These are phyloP conservation scores for Strigamia maritima DNA, from an alignment of 2,888 invertebrate species.

Conservation along the genomic window DNA sequence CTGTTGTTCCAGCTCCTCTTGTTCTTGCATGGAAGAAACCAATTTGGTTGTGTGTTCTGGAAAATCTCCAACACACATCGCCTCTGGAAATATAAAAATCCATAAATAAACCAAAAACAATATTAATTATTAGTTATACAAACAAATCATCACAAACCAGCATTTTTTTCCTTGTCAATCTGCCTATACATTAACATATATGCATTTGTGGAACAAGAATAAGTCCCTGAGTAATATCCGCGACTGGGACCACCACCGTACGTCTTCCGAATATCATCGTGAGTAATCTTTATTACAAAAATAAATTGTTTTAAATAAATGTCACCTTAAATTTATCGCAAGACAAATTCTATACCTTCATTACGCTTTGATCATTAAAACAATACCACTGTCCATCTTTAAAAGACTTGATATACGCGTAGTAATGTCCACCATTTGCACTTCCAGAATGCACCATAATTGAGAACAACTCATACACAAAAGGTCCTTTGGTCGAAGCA, in stretches of 20 bases:
- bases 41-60: constrained; percentile 69
- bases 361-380: constrained; percentile 82
- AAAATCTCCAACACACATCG: constrained; percentile 66
- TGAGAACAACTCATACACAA: constrained; percentile 79
- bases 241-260: constrained; percentile 69
- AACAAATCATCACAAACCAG: constrained; percentile 45
- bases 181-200: constrained; percentile 89
- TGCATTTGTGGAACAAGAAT: constrained; percentile 78
- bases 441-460: constrained; percentile 91
- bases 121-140: not conserved
- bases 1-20: constrained; percentile 63
- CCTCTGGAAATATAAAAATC: constrained; percentile 48
- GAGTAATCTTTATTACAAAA: constrained; percentile 62
- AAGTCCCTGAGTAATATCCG: constrained; percentile 69
- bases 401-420: constrained; percentile 75
- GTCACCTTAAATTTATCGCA: not conserved
- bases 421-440: constrained; percentile 86
- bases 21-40: constrained; percentile 62
- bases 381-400: constrained; percentile 72
- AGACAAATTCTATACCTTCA: constrained; percentile 57
- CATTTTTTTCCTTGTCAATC: constrained; percentile 52
- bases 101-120: not conserved
- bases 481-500: constrained; percentile 60
- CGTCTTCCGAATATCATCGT: constrained; percentile 75
- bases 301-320: not conserved